Evolutionary conservation across 2,888 invertebrate genomes (phyloP).

Genomic region (Sipha maydis): DNA sequence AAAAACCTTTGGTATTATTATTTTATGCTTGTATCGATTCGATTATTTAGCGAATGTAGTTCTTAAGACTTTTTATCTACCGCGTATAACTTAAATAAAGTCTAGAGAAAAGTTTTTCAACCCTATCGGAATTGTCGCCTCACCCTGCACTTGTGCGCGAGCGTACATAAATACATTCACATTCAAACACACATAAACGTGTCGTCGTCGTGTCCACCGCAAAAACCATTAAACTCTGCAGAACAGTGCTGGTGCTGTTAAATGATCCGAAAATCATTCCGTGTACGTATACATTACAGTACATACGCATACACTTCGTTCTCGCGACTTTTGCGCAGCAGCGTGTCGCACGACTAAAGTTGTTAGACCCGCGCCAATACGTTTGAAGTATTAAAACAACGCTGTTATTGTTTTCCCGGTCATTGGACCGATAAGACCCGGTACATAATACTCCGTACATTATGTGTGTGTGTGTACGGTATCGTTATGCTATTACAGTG

Average conservation of each 20-base stretch:
- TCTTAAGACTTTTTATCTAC: slow-evolving; percentile 31
- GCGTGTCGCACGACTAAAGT: not conserved
- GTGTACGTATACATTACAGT: not conserved
- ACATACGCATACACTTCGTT: not conserved
- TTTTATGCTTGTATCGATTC: too few relatives aligned
- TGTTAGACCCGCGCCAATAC: slow-evolving; percentile 44
- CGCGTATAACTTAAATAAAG: not conserved
- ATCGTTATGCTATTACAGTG: not conserved
- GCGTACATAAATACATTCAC: too few relatives aligned
- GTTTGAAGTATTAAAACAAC: slow-evolving; percentile 26
- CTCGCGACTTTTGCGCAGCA: not conserved
- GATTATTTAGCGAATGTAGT: not conserved
- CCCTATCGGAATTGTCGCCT: not conserved
- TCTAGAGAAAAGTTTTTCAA: slow-evolving; percentile 8
- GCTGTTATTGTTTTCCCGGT: slow-evolving; percentile 22
- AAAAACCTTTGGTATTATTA: too few relatives aligned
- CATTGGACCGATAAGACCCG: not conserved
- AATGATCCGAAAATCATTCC: slow-evolving; percentile 49
- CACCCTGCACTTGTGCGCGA: too few relatives aligned
- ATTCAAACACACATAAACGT: not conserved
- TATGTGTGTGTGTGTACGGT: not conserved
- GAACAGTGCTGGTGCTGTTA: not conserved
- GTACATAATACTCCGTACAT: not conserved
- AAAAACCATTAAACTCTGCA: slow-evolving; percentile 29
- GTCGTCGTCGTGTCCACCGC: slow-evolving; percentile 25